Conservation (phyloP, 2,888 invertebrate species). For the Eilema depressum region DNA sequence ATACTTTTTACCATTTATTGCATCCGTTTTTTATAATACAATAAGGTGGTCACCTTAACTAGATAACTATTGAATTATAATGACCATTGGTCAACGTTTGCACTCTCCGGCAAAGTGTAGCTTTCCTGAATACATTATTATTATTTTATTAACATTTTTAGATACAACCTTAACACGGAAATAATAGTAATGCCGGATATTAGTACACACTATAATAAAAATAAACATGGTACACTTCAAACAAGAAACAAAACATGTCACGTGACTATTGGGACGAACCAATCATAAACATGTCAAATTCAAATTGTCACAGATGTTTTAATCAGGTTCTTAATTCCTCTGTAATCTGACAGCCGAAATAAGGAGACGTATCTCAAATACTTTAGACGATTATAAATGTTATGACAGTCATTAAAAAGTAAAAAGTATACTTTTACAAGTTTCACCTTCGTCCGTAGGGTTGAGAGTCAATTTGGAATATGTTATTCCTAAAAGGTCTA, state of each 20-base stretch:
- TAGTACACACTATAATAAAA: neutral
- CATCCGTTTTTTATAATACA: neutral
- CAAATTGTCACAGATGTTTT: constrained; percentile 24
- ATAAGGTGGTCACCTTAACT: constrained; percentile 31
- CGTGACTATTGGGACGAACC: neutral
- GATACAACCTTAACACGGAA: neutral
- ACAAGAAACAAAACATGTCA: constrained; percentile 12
- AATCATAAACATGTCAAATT: constrained; percentile 31
- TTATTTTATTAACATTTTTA: neutral
- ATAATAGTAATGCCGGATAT: neutral
- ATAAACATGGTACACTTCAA: neutral
- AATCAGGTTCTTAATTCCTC: constrained; percentile 35
- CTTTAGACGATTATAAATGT: constrained; percentile 56
- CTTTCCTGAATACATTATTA: constrained; percentile 24
- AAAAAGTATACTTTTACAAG: constrained; percentile 65
- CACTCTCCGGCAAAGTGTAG: constrained; percentile 15
- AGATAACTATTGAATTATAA: constrained; percentile 43
- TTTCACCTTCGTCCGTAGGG: constrained; percentile 43
- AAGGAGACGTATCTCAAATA: constrained; percentile 33
- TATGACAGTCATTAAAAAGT: constrained; percentile 59
- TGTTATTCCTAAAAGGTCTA: neutral
- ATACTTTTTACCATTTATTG: neutral
- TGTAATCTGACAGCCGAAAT: constrained; percentile 41
- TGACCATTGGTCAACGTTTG: constrained; percentile 46
- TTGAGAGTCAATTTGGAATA: constrained; percentile 24